A percentile compares a stretch with the other conserved stretches of the same genome.
Conservation (phyloP, 1,140 invertebrate genomes). For the Phortica variegata region DNA sequence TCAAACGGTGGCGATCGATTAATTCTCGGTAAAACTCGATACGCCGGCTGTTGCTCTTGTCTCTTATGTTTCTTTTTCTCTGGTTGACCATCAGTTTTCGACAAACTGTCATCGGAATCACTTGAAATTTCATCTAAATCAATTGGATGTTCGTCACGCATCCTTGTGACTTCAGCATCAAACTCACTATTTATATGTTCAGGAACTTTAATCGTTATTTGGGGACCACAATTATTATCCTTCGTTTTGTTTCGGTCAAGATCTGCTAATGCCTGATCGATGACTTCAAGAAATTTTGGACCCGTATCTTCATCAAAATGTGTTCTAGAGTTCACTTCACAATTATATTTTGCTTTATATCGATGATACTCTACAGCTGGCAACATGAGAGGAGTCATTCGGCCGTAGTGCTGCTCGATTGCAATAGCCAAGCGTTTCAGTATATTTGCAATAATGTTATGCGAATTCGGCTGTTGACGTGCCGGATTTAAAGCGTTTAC, state of each 20-base stretch:
- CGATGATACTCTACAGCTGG: constrained; percentile 33
- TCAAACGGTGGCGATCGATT: constrained; percentile 34
- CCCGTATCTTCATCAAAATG: constrained; percentile 58
- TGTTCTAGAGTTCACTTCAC: constrained; percentile 55
- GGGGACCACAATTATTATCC: too few relatives aligned
- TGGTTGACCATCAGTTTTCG: constrained; percentile 2
- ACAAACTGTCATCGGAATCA: constrained; percentile 23
- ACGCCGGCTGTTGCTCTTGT: constrained; percentile 23
- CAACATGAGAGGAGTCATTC: constrained; percentile 13
- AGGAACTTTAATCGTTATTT: constrained; percentile 3
- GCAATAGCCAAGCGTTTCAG: constrained; percentile 20
- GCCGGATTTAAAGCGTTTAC: constrained; percentile 18
- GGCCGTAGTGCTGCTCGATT: constrained; percentile 37
- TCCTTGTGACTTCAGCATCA: constrained; percentile 4
- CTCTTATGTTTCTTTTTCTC: neutral
- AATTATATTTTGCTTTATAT: constrained; percentile 38
- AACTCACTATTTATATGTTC: neutral
- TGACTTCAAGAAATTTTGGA: constrained; percentile 31
- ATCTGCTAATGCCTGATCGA: constrained; percentile 9
- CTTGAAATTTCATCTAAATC: constrained; percentile 51
- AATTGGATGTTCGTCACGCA: constrained; percentile 8
- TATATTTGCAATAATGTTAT: constrained; percentile 17
- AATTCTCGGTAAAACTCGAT: constrained; percentile 16
- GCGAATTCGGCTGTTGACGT: constrained; percentile 19
- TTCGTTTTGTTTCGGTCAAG: constrained; percentile 7